Percentiles rank a stretch among this genome's conserved stretches.
Conservation (phyloP, 2,113 vertebrate species). For the Azemiops feae region DNA sequence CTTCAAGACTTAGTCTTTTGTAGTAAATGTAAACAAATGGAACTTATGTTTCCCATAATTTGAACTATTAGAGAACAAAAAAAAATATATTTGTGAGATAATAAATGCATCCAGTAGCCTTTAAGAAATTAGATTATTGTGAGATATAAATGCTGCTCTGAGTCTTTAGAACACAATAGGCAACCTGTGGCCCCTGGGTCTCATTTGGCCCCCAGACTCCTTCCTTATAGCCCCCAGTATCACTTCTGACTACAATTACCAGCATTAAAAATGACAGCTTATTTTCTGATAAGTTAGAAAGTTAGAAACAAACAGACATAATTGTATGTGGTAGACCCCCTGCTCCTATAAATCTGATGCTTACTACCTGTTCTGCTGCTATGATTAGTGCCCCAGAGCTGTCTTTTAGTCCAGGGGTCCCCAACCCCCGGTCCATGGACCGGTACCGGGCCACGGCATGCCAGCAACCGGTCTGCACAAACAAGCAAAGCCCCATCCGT, state of each 20-base stretch:
- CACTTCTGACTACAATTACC: neutral
- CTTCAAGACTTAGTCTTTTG: slow-evolving; percentile 74
- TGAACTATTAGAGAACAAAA: slow-evolving; percentile 70
- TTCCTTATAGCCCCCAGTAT: neutral
- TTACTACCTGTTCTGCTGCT: neutral
- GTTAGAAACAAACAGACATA: neutral
- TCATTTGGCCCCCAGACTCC: neutral
- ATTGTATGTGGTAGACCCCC: neutral
- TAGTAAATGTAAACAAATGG: slow-evolving; percentile 76
- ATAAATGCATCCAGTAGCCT: neutral
- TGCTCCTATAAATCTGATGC: neutral
- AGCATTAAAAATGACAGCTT: neutral
- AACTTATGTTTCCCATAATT: slow-evolving; percentile 71
- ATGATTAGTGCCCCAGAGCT: neutral
- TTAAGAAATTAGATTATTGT: neutral
- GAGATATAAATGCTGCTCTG: neutral
- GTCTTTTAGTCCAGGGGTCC: neutral
- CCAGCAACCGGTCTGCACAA: no score
- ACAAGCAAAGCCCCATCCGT: no score
- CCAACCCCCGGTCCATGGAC: no score
- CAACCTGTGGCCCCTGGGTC: neutral
- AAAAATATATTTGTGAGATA: slow-evolving; percentile 57
- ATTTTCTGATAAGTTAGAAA: neutral
- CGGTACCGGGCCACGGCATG: no score
- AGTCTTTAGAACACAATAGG: neutral